Percentiles rank a stretch among this genome's conserved stretches.
phyloP scores from a whole-genome alignment of 2,113 vertebrate genomes.

The Forbesichthys papilliferus region DNA sequence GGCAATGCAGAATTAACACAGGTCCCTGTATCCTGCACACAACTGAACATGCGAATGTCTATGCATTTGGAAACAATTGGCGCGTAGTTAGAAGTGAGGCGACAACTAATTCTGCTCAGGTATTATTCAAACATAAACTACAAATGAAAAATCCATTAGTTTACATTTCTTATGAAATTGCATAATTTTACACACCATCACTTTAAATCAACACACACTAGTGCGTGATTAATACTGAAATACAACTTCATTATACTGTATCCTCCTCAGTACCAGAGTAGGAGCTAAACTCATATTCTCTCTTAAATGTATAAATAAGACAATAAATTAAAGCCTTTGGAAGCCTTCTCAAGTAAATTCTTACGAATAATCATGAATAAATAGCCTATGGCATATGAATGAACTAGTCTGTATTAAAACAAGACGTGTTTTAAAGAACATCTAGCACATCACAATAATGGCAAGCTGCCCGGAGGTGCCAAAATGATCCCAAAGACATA shows the following conservation, averaged over 20 bases:
- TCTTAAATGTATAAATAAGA: constrained; percentile 59
- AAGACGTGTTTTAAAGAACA: constrained; percentile 1
- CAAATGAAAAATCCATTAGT: too few relatives aligned
- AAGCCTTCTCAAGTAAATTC: constrained; percentile 22
- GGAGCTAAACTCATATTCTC: constrained; percentile 34
- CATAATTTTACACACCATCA: too few relatives aligned
- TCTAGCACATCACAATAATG: constrained; percentile 75
- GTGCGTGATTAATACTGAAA: constrained; percentile 52
- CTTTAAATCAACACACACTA: constrained; percentile 16
- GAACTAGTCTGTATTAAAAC: constrained; percentile 52
- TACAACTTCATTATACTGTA: constrained; percentile 1
- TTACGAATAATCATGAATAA: constrained; percentile 61
- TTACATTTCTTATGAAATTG: too few relatives aligned
- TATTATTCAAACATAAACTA: too few relatives aligned
- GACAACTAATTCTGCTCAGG: too few relatives aligned
- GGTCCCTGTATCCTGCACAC: too few relatives aligned
- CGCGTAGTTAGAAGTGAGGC: too few relatives aligned
- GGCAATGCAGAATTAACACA: too few relatives aligned
- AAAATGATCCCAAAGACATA: constrained; percentile 92
- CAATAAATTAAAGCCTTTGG: constrained; percentile 68
- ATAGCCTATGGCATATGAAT: constrained; percentile 42
- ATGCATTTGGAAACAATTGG: too few relatives aligned
- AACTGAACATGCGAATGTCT: too few relatives aligned
- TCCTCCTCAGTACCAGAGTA: constrained; percentile 34
- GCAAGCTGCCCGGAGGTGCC: constrained; percentile 86